A percentile compares a stretch with the other conserved stretches of the same genome.
These are phyloP conservation scores for Zoanthus solanderi DNA, from an alignment of 92 coral and sea anemone species.

Conservation along the genomic window DNA sequence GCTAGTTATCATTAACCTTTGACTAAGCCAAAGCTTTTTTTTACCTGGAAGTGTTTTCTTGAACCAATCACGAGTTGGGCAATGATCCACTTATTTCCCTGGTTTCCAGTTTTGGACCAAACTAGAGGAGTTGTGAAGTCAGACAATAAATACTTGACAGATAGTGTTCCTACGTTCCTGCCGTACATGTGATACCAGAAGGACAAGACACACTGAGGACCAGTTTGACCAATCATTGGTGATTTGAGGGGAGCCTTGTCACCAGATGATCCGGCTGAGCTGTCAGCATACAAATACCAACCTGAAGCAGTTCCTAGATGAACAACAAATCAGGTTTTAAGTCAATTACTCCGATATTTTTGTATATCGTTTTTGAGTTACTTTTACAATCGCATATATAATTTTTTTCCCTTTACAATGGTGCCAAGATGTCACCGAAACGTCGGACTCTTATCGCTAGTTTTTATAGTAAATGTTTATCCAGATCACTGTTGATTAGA, in stretches of 20 bases:
- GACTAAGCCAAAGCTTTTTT: not conserved
- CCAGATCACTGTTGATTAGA: too few species aligned
- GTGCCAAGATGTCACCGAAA: too few species aligned
- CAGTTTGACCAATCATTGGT: constrained; percentile 87
- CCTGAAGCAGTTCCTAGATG: constrained; percentile 78
- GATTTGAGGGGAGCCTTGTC: constrained; percentile 85
- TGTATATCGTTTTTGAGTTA: too few species aligned
- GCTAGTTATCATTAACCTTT: not conserved
- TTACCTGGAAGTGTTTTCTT: constrained; percentile 88
- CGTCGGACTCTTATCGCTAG: too few species aligned
- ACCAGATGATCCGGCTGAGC: constrained; percentile 79
- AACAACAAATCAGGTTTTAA: not conserved
- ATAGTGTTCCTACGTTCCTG: constrained; percentile 75
- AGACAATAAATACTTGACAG: constrained; percentile 72
- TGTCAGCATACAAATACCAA: constrained; percentile 94
- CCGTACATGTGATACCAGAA: constrained; percentile 99
- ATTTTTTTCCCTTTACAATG: too few species aligned
- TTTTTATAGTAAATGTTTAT: too few species aligned
- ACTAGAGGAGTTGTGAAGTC: constrained; percentile 77
- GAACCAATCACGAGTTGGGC: constrained; percentile 83
- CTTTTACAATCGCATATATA: too few species aligned
- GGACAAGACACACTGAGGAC: constrained; percentile 85
- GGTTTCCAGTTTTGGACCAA: constrained; percentile 90
- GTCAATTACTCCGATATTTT: too few species aligned
- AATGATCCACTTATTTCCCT: constrained; percentile 81